phyloP scores from a whole-genome alignment of 2,113 vertebrate genomes.

The Sebastes schlegelii region DNA sequence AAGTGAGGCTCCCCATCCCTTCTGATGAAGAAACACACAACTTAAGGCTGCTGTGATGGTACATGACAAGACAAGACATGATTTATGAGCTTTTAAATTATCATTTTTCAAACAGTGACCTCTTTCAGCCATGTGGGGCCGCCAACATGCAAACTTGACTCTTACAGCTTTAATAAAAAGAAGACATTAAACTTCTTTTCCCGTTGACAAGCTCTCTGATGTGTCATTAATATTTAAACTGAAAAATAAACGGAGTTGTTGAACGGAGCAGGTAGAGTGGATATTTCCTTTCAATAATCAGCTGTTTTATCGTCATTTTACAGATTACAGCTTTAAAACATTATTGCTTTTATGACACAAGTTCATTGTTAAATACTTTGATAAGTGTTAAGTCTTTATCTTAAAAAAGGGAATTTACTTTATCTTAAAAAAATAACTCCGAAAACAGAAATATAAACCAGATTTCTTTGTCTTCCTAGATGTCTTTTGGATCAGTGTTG shows the following conservation, averaged over 20 bases:
- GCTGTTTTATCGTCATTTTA: background rate
- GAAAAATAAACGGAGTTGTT: background rate
- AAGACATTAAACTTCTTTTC: background rate
- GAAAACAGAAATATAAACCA: too few species aligned
- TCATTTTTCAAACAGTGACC: background rate
- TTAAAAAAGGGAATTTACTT: background rate
- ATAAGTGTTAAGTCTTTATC: background rate
- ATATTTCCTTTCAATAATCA: background rate
- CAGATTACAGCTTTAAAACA: slow-evolving; percentile 7
- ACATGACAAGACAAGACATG: accelerated
- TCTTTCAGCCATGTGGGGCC: background rate
- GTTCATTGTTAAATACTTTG: background rate
- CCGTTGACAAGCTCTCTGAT: too few species aligned
- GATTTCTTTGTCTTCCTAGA: background rate
- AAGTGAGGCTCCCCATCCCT: background rate
- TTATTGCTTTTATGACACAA: background rate
- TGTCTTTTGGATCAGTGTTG: background rate
- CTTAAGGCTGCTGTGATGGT: background rate
- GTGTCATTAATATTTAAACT: background rate
- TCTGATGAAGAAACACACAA: background rate
- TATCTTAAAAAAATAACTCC: background rate
- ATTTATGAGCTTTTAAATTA: background rate
- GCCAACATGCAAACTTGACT: background rate
- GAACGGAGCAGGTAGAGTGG: background rate
- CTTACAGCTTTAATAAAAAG: slow-evolving; percentile 3